Evolutionary conservation across 2,113 vertebrate species (phyloP).

Genomic region (Centropus unirufus): DNA sequence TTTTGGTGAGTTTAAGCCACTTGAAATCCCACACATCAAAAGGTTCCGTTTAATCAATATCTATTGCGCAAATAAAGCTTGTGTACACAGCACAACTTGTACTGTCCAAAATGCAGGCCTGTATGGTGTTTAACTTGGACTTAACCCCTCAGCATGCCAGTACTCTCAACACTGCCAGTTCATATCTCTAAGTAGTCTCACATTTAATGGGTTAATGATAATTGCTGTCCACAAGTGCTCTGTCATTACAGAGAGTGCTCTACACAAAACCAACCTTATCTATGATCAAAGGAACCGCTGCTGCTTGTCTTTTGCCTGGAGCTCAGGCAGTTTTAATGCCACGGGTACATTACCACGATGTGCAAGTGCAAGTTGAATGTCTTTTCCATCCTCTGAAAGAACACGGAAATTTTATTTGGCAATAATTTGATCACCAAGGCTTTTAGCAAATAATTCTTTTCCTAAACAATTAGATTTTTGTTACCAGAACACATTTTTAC

Average conservation of each 20-base stretch:
- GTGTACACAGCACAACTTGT: background rate
- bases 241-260: background rate
- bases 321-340: background rate
- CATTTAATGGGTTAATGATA: background rate
- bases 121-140: background rate
- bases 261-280: background rate
- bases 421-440: background rate
- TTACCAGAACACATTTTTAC: background rate
- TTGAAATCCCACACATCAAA: background rate
- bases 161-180: background rate
- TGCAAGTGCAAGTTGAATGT: background rate
- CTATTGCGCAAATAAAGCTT: constrained; percentile 21
- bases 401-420: background rate
- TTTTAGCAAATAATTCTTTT: background rate
- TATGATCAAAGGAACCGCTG: background rate
- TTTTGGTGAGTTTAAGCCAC: background rate
- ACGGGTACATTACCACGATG: background rate
- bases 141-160: background rate
- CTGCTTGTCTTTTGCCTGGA: background rate
- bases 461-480: background rate
- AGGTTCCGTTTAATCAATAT: constrained; percentile 6
- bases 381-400: background rate
- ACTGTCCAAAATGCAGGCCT: background rate
- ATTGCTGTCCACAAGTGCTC: background rate
- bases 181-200: background rate